phyloP scores from a whole-genome alignment of 1,140 invertebrate species.

The Hormaphis cornu region DNA sequence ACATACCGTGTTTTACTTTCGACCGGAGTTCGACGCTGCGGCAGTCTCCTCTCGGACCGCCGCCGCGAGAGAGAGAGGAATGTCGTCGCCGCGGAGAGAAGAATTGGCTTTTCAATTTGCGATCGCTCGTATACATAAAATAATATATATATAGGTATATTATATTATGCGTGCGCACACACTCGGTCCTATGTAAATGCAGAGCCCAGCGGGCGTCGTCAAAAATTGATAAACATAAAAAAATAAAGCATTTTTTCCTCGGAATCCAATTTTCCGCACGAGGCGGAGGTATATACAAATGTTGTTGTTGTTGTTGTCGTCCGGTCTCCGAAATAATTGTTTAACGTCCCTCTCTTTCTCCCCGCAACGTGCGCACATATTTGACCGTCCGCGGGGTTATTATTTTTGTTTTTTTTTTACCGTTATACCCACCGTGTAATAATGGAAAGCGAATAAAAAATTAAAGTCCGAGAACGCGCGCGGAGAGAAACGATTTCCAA shows the following conservation, averaged over 20 bases:
- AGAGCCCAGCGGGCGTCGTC: conserved; percentile 25
- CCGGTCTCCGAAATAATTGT: conserved; percentile 29
- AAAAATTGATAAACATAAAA: conserved; percentile 29
- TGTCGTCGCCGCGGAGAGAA: neutral
- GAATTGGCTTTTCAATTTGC: conserved; percentile 32
- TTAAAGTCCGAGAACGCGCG: neutral
- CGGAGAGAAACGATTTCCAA: conserved; percentile 20
- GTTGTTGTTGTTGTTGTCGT: conserved; percentile 13
- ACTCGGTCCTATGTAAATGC: conserved; percentile 30
- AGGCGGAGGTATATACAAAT: neutral
- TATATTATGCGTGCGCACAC: neutral
- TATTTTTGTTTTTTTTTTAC: conserved; percentile 27
- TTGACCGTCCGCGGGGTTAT: conserved; percentile 10
- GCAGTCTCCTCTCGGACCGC: neutral
- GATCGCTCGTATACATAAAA: conserved; percentile 13
- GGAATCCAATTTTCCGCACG: conserved; percentile 18
- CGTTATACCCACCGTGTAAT: neutral
- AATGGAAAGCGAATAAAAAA: neutral
- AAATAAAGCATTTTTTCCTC: conserved; percentile 17
- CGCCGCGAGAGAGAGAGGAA: too few species aligned
- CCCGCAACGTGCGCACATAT: neutral
- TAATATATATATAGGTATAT: too few species aligned
- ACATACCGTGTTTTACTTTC: neutral
- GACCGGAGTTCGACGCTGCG: conserved; percentile 20
- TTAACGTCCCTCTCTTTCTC: conserved; percentile 6